Evolutionary conservation across 2,113 vertebrate species (phyloP).

Genomic region (Sebastes fasciatus): DNA sequence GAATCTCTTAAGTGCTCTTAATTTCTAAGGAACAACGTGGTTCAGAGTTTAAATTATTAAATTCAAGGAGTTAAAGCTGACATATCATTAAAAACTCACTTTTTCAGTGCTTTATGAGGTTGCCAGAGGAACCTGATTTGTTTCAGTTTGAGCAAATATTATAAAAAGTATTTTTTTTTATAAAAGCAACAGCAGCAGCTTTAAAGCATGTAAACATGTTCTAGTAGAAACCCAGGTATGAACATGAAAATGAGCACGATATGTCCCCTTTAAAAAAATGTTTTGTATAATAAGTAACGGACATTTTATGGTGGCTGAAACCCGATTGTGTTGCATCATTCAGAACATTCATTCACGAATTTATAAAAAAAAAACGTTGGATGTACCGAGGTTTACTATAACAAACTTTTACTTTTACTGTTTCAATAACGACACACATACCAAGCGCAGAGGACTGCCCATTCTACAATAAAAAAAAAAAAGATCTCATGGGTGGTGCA

Average conservation of each 20-base stretch:
- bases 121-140: too few species aligned
- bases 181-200: too few species aligned
- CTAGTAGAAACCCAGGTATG: too few species aligned
- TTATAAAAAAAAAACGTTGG: background rate
- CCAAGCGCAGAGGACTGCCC: background rate
- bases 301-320: background rate
- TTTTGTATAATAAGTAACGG: background rate
- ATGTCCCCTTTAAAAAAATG: too few species aligned
- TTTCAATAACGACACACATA: constrained; percentile 18
- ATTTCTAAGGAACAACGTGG: background rate
- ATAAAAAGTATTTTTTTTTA: too few species aligned
- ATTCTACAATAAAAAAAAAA: constrained; percentile 26
- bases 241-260: too few species aligned
- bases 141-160: too few species aligned
- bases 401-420: constrained; percentile 23
- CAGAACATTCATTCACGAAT: background rate
- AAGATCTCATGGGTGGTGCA: constrained; percentile 19
- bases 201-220: too few species aligned
- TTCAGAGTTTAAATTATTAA: background rate
- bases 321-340: background rate
- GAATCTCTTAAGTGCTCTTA: background rate
- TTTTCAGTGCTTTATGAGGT: too few species aligned
- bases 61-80: background rate
- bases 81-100: background rate
- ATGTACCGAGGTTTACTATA: background rate